Evolutionary conservation across 2,888 invertebrate species (phyloP), one percentile per base, ranked within the genome.

Genomic region (Tetanocera ferruginea): DNA sequence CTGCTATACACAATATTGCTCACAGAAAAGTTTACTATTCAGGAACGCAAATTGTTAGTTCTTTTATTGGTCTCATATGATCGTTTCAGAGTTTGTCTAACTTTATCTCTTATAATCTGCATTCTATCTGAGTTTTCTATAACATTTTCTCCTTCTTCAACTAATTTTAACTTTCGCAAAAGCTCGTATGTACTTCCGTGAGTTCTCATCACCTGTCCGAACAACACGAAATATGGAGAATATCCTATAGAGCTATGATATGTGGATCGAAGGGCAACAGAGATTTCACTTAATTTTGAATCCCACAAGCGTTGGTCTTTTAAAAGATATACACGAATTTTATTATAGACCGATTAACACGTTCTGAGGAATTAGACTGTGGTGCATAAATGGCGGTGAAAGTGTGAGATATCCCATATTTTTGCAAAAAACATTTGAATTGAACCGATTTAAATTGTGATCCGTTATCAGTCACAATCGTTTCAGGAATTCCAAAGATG

Each of bases 311-410:
- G 77, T 11, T 81, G 80, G 28, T 80, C 77, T 3, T 78, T 52
- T 5, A 75, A 67, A 19, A 82, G 23, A 49, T 73, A 79, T 5
- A 76, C 62, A 19, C 78, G 52, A n/a, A 81, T 80, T 34, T 75
- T 78, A 80, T 69, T 57, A 79, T 67, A 3, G 78, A 78, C 1
- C 80, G 70, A 67, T 81, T 80, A 11, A 81, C 75, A 4, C 79
- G 67, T 37, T 81, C 81, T 11, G 60, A 37, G 31, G 25, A 34
- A 51, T 73, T 31, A 31, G 60, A 5, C 37, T 57, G 57, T 23
- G 57, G 57, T 57, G 23, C n/a, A 28, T 62, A 62, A 62, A 62
- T 67, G 72, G 60, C 60, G 19, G 37, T 60, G 43, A 73, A 79
- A 0, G 64, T 66, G 25, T 79, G 80, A 0, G 34, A 37, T 14